Evolutionary conservation across 1,140 invertebrate genomes (phyloP).

Genomic region (Caenorhabditis latens): DNA sequence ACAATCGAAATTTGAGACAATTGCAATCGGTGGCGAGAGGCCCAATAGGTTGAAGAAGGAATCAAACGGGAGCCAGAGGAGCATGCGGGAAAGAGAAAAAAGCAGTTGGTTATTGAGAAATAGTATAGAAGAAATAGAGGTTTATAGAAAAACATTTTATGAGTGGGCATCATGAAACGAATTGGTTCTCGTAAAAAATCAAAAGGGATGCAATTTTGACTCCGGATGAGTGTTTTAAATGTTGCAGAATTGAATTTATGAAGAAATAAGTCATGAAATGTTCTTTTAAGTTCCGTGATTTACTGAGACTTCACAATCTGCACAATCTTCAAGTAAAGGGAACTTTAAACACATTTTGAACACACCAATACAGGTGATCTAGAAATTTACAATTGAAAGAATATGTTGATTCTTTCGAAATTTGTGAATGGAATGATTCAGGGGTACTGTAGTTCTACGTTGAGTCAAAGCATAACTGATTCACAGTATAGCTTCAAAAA

Average conservation of each 20-base stretch:
- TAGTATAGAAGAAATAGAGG: background rate
- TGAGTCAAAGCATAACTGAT: no score
- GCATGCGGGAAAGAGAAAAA: background rate
- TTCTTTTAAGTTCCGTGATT: no score
- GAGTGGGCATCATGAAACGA: background rate
- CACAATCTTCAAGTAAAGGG: no score
- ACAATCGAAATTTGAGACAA: conserved; percentile 56
- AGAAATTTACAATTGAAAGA: no score
- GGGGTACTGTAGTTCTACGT: no score
- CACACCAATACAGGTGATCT: no score
- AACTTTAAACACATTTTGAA: no score
- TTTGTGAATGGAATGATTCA: no score
- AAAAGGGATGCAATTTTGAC: conserved; percentile 13
- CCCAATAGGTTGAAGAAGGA: conserved; percentile 13
- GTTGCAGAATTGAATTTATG: background rate
- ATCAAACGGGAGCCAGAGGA: conserved; percentile 20
- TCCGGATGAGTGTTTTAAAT: conserved; percentile 1
- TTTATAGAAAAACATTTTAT: background rate
- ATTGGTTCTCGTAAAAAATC: conserved; percentile 44
- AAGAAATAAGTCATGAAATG: no score
- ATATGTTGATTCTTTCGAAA: no score
- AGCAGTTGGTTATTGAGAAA: conserved; percentile 12
- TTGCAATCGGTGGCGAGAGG: background rate
- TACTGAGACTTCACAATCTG: no score
- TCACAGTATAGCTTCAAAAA: no score